Evolutionary conservation across 1,140 invertebrate species (phyloP).

Genomic region (Listronotus oregonensis): DNA sequence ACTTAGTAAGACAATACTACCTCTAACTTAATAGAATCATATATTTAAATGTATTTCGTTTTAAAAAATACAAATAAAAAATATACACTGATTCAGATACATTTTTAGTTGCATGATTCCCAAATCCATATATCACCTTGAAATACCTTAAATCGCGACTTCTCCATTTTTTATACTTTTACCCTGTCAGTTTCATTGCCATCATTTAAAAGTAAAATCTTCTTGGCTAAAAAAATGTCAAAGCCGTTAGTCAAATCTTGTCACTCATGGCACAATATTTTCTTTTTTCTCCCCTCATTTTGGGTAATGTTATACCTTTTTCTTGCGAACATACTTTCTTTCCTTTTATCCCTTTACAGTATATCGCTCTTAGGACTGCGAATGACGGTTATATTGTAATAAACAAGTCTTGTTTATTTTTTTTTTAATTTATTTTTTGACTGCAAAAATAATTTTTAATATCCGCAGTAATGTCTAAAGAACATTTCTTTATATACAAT

Average conservation of each 20-base stretch:
- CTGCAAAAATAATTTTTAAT: too few species aligned
- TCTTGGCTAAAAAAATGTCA: conserved; percentile 18
- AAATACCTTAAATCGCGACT: too few species aligned
- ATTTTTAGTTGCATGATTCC: too few species aligned
- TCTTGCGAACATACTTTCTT: conserved; percentile 16
- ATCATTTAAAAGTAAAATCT: conserved; percentile 32
- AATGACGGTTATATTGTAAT: conserved; percentile 1
- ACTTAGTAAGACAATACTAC: too few species aligned
- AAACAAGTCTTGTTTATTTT: not conserved
- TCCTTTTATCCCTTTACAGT: not conserved
- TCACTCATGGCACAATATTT: conserved; percentile 19
- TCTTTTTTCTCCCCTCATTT: conserved; percentile 25
- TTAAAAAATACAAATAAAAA: too few species aligned
- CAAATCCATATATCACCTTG: too few species aligned
- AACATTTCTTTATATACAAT: too few species aligned
- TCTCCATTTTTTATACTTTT: conserved; percentile 5
- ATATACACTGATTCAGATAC: too few species aligned
- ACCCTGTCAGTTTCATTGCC: conserved; percentile 22
- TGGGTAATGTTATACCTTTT: conserved; percentile 31
- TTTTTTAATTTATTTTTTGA: too few species aligned
- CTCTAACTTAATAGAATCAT: too few species aligned
- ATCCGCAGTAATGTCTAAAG: too few species aligned
- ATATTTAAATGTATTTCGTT: too few species aligned
- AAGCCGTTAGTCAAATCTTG: conserved; percentile 22
- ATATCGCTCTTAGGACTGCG: conserved; percentile 10